These are phyloP conservation scores for Drosophila falleni DNA, from an alignment of 2,888 invertebrate genomes.

Conservation along the genomic window DNA sequence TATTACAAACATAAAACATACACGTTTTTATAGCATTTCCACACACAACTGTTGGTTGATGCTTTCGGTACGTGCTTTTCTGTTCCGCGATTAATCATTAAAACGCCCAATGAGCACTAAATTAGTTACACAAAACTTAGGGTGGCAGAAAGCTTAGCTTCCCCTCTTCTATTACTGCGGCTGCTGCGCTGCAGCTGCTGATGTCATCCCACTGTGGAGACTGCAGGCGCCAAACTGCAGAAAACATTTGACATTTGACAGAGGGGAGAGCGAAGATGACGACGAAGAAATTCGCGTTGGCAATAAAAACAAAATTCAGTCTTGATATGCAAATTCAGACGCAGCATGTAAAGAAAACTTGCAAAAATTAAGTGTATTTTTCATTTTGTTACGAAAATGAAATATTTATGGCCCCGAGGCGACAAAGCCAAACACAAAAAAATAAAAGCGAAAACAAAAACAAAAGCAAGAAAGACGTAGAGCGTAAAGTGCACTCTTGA, in stretches of 20 bases:
- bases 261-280: background rate
- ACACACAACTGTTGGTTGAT: conserved; percentile 38
- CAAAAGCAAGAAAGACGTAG: conserved; percentile 24
- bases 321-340: conserved; percentile 54
- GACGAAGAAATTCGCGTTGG: conserved; percentile 38
- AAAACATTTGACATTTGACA: conserved; percentile 9
- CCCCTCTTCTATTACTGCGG: conserved; percentile 8
- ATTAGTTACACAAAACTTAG: conserved; percentile 48
- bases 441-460: background rate
- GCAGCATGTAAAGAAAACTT: conserved; percentile 18
- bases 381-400: conserved; percentile 56
- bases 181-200: conserved; percentile 25
- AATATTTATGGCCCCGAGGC: conserved; percentile 72
- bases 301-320: conserved; percentile 42
- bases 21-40: conserved; percentile 39
- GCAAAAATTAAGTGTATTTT: conserved; percentile 41
- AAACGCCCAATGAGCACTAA: conserved; percentile 44
- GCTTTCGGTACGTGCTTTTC: conserved; percentile 60
- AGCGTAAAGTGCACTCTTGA: conserved; percentile 36
- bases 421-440: conserved; percentile 55
- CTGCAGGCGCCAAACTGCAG: conserved; percentile 39
- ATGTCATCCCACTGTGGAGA: conserved; percentile 34
- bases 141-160: conserved; percentile 30
- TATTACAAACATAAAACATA: conserved; percentile 68
- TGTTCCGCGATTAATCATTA: conserved; percentile 48